phyloP scores from a whole-genome alignment of 2,797 vertebrate species.

The Pantherophis vulpinus region DNA sequence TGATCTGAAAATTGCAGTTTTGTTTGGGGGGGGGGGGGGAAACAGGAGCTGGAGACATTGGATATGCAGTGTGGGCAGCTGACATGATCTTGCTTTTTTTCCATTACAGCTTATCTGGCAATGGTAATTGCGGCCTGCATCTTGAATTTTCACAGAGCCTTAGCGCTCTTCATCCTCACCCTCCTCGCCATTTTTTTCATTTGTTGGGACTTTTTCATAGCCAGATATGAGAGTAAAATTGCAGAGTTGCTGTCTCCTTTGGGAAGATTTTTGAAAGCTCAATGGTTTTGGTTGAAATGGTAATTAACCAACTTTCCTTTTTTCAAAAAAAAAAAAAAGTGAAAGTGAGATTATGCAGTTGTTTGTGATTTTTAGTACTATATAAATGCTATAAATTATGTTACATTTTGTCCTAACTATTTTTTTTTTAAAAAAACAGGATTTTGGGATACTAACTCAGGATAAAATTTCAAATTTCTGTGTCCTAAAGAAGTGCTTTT shows the following conservation, averaged over 20 bases:
- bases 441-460: background rate
- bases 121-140: slow-evolving; percentile 77
- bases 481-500: background rate
- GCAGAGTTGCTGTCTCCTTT: slow-evolving; percentile 64
- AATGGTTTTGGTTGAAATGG: slow-evolving; percentile 82
- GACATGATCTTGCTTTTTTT: slow-evolving; percentile 40
- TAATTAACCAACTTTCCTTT: slow-evolving; percentile 59
- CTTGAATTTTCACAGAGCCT: slow-evolving; percentile 79
- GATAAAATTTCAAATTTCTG: background rate
- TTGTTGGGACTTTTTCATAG: slow-evolving; percentile 79
- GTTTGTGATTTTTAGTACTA: background rate
- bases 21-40: background rate
- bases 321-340: background rate
- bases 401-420: background rate
- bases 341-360: background rate
- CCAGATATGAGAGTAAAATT: slow-evolving; percentile 71
- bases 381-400: background rate
- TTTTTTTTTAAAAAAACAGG: background rate
- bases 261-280: slow-evolving; percentile 60
- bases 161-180: slow-evolving; percentile 79
- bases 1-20: background rate
- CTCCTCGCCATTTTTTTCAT: slow-evolving; percentile 75
- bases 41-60: background rate
- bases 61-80: background rate
- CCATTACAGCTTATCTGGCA: slow-evolving; percentile 72